phyloP scores from a whole-genome alignment of 1,140 invertebrate genomes.

The Aphidius gifuensis region DNA sequence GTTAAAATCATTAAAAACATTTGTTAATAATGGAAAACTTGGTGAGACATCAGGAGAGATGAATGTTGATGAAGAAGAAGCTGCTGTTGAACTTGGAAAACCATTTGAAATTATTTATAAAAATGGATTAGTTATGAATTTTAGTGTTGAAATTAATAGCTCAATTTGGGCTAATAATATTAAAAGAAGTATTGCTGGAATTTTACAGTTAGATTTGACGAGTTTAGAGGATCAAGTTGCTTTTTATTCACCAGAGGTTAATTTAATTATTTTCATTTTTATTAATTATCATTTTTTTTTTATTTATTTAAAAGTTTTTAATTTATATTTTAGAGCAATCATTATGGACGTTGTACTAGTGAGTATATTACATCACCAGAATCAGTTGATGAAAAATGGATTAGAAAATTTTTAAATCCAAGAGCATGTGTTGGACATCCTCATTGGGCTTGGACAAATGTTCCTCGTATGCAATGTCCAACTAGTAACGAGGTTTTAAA shows the following conservation, averaged over 20 bases:
- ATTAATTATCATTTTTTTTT: neutral
- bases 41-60: slow-evolving; percentile 25
- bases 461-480: slow-evolving; percentile 45
- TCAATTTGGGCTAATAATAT: slow-evolving; percentile 67
- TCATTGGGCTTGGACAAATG: slow-evolving; percentile 43
- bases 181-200: slow-evolving; percentile 63
- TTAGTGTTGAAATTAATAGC: slow-evolving; percentile 50
- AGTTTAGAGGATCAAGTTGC: slow-evolving; percentile 40
- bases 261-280: slow-evolving; percentile 5
- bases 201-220: slow-evolving; percentile 58
- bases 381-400: slow-evolving; percentile 34
- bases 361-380: slow-evolving; percentile 45
- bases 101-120: slow-evolving; percentile 47
- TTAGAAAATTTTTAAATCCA: slow-evolving; percentile 49
- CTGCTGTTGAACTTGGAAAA: slow-evolving; percentile 40
- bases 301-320: slow-evolving; percentile 1
- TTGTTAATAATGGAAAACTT: slow-evolving; percentile 41
- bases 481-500: slow-evolving; percentile 41
- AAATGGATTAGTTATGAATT: slow-evolving; percentile 46
- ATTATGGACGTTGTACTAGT: slow-evolving; percentile 49
- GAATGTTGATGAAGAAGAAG: slow-evolving; percentile 29
- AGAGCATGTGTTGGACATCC: slow-evolving; percentile 43
- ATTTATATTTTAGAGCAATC: slow-evolving; percentile 38
- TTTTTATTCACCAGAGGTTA: slow-evolving; percentile 49
- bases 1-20: slow-evolving; percentile 41